Evolutionary conservation across 2,113 vertebrate species (phyloP).

Genomic region (Pao palembangensis): DNA sequence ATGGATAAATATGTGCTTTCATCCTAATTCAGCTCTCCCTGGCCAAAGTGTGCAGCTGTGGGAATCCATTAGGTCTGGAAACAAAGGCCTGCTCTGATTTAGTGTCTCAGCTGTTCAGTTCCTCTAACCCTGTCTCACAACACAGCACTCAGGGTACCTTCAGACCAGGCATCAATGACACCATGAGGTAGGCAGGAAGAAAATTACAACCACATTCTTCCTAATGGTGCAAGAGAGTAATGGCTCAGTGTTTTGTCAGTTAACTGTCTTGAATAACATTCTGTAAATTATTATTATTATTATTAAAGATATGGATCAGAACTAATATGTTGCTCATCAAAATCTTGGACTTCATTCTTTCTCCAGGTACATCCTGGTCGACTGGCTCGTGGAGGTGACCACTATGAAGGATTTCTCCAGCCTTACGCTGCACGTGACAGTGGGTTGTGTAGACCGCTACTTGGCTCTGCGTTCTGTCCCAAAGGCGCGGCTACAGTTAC

Average conservation of each 20-base stretch:
- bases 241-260: neutral
- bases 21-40: constrained; percentile 67
- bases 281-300: no score
- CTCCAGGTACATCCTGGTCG: constrained; percentile 90
- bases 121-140: constrained; percentile 62
- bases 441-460: constrained; percentile 92
- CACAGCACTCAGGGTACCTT: constrained; percentile 76
- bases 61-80: constrained; percentile 83
- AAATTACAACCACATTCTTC: neutral
- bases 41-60: constrained; percentile 85
- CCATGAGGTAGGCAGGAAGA: constrained; percentile 82
- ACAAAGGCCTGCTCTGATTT: constrained; percentile 75
- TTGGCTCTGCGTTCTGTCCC: constrained; percentile 82
- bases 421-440: constrained; percentile 89
- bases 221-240: no score
- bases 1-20: neutral
- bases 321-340: neutral
- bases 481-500: constrained; percentile 85
- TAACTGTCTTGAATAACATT: no score
- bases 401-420: constrained; percentile 98
- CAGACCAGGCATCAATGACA: constrained; percentile 89
- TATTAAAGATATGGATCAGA: neutral
- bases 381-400: constrained; percentile 96
- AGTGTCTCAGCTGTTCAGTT: constrained; percentile 85
- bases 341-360: neutral